Base-by-base conservation (phyloP, 2,888 invertebrate genomes). In the Ormyrus labotus region DNA sequence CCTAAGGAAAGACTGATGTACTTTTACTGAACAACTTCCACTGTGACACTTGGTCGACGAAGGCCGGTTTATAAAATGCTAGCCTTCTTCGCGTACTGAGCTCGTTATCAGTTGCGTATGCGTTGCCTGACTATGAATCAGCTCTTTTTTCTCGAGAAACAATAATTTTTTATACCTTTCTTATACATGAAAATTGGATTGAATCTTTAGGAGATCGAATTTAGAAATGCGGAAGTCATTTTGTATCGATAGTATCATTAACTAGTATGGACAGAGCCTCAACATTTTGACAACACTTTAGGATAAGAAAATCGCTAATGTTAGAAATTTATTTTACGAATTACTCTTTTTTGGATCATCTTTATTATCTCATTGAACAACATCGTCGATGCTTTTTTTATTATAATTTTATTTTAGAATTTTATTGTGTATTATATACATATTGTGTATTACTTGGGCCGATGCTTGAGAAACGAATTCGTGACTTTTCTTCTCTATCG, bases 1-100 rank as follows among this genome's bases (percentile, higher is more conserved):
- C 68, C 77, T 79, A 73, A 65, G 80, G 72, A 77, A 81, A 81
- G 80, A 81, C 80, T 81, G 80, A 81, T 61, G 50, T 63, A 77
- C 77, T 81, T 80, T 77, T 81, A 77, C 53, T 63, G 50, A 77
- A 81, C 71, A 81, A 72, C 74, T 77, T 75, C 50, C 53, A 72
- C 19, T 48, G 61, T 67, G 71, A 72, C 58, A 67, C 10, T 70
- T 76, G 72, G 58, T 77, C 68, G 68, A 58, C 67, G 68, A 63
- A 57, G 72, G 68, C 51, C 67, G 73, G 47, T 51, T 72, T 63
- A 58, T 58, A 19, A 72, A 81, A 55, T 34, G 63, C 71, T 72
- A 81, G 77, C 67, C 72, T 64, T 76, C 76, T 70, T 81, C 74
- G 58, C 63, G 53, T 69, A 75, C 19, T 68, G 77, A 77, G 72